Conservation (phyloP, 1,140 invertebrate genomes). For the Scaptodrosophila lebanonensis region DNA sequence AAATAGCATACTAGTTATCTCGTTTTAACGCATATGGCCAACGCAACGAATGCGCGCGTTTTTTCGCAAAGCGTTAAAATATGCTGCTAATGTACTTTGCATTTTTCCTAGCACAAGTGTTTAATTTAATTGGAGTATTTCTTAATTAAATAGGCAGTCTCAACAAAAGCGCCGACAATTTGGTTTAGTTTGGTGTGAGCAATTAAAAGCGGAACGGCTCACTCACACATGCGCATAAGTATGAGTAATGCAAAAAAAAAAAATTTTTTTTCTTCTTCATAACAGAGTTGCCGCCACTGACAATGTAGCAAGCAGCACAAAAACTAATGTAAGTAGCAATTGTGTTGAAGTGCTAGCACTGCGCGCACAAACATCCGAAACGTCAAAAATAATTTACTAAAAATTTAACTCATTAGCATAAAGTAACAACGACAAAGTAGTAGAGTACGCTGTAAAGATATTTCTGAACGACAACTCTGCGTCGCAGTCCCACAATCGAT, state of each 20-base stretch:
- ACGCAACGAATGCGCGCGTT: conserved; percentile 50
- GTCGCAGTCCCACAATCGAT: conserved; percentile 62
- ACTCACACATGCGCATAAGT: conserved; percentile 53
- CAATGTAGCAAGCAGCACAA: too few species aligned
- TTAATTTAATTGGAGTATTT: conserved; percentile 63
- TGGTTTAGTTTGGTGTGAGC: conserved; percentile 30
- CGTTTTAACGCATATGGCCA: conserved; percentile 54
- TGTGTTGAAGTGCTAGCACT: conserved; percentile 8
- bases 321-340: conserved; percentile 17
- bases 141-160: conserved; percentile 60
- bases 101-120: conserved; percentile 34
- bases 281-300: conserved; percentile 47
- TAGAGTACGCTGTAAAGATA: background rate
- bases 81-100: conserved; percentile 20
- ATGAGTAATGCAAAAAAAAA: conserved; percentile 64
- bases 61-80: conserved; percentile 37
- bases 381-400: conserved; percentile 26
- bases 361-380: conserved; percentile 7
- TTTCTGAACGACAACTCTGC: conserved; percentile 15
- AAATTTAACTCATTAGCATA: conserved; percentile 38
- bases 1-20: conserved; percentile 48
- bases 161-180: conserved; percentile 35
- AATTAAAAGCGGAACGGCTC: conserved; percentile 22
- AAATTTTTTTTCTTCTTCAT: conserved; percentile 33
- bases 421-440: conserved; percentile 18